These are phyloP conservation scores for Chelonoidis abingdonii DNA, from an alignment of 2,113 vertebrate species.

Conservation along the genomic window DNA sequence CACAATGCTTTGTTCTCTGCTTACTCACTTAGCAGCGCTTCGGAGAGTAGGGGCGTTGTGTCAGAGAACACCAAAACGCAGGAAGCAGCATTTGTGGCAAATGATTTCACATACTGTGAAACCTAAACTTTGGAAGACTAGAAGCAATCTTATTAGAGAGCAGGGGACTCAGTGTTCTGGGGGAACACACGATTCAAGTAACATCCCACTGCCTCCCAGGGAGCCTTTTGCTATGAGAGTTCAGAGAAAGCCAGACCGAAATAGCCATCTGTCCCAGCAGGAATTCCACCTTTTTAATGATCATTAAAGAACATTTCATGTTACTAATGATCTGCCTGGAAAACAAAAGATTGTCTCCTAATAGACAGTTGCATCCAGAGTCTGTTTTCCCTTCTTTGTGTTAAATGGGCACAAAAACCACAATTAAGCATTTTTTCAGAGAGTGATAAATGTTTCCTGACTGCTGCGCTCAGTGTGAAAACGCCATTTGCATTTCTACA, in stretches of 20 bases:
- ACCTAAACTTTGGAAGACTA: not conserved
- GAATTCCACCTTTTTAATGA: not conserved
- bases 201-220: not conserved
- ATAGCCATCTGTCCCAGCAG: not conserved
- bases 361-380: not conserved
- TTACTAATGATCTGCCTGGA: not conserved
- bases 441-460: slow-evolving; percentile 38
- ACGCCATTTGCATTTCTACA: slow-evolving; percentile 42
- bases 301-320: not conserved
- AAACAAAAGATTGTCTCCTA: slow-evolving; percentile 28
- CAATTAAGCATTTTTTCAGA: slow-evolving; percentile 7
- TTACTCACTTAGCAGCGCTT: rapidly evolving
- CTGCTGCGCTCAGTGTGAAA: slow-evolving; percentile 20
- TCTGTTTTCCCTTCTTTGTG: slow-evolving; percentile 16
- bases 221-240: not conserved
- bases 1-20: rapidly evolving
- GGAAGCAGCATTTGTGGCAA: rapidly evolving
- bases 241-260: not conserved
- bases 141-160: not conserved
- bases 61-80: not conserved
- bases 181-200: not conserved
- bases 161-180: not conserved
- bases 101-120: not conserved
- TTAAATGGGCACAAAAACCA: not conserved
- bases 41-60: not conserved